phyloP scores from a whole-genome alignment of 2,113 vertebrate genomes.

The Sus scrofa region DNA sequence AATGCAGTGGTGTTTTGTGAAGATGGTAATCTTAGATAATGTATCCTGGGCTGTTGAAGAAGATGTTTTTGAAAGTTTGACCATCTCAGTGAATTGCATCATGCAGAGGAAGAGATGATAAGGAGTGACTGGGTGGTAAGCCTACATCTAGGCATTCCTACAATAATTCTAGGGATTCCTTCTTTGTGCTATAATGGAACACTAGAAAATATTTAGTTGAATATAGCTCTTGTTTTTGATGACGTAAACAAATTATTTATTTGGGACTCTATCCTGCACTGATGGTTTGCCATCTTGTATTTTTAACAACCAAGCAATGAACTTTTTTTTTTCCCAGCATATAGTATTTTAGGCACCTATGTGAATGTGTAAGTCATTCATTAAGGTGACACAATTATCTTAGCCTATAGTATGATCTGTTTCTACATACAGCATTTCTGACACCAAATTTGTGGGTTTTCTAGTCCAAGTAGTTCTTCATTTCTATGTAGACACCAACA shows the following conservation, averaged over 20 bases:
- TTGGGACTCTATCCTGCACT: background rate
- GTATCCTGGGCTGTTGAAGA: background rate
- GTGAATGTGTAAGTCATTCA: slow-evolving; percentile 22
- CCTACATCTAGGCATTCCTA: background rate
- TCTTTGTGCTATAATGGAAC: background rate
- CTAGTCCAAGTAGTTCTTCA: background rate
- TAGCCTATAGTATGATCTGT: background rate
- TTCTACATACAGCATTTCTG: background rate
- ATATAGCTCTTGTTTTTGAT: background rate
- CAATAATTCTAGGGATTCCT: background rate
- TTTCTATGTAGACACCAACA: background rate
- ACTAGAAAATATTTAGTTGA: background rate
- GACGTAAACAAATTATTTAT: background rate
- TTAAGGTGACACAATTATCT: background rate
- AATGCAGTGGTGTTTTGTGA: background rate
- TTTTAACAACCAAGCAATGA: slow-evolving; percentile 63
- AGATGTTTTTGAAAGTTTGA: background rate
- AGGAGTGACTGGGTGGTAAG: background rate
- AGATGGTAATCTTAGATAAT: background rate
- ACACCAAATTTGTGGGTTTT: background rate
- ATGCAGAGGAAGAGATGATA: background rate
- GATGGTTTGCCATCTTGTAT: background rate
- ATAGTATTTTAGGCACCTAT: background rate
- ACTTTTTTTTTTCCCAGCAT: background rate
- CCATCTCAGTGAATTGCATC: background rate